phyloP scores from a whole-genome alignment of 2,113 vertebrate genomes.

The Thunnus maccoyii region DNA sequence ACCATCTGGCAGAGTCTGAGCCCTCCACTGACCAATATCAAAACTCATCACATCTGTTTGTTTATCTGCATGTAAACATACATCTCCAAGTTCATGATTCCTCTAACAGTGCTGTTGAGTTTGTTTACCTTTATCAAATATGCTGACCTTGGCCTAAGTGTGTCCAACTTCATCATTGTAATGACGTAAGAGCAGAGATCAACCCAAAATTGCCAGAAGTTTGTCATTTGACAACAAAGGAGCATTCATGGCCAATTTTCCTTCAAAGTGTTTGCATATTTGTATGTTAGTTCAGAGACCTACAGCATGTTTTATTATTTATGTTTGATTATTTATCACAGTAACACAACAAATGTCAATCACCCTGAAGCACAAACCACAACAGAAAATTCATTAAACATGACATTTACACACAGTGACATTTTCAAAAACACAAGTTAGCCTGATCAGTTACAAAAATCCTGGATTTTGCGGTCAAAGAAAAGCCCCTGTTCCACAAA shows the following conservation, averaged over 20 bases:
- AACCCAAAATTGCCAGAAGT: background rate
- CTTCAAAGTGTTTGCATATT: background rate
- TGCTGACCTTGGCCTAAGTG: background rate
- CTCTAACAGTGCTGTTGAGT: constrained; percentile 1
- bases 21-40: background rate
- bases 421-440: no score
- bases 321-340: background rate
- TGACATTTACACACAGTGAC: no score
- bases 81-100: background rate
- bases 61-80: constrained; percentile 31
- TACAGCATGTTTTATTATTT: background rate
- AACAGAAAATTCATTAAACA: no score
- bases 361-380: background rate
- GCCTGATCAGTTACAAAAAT: no score
- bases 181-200: background rate
- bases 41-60: constrained; percentile 16
- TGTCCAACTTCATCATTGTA: background rate
- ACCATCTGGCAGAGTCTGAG: background rate
- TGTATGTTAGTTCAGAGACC: background rate
- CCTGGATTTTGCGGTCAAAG: no score
- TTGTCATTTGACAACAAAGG: background rate
- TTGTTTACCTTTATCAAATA: constrained; percentile 1
- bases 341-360: background rate
- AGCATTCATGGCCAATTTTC: background rate
- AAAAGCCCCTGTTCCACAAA: no score